phyloP scores from a whole-genome alignment of 2,113 vertebrate species.

The Actenoides hombroni region DNA sequence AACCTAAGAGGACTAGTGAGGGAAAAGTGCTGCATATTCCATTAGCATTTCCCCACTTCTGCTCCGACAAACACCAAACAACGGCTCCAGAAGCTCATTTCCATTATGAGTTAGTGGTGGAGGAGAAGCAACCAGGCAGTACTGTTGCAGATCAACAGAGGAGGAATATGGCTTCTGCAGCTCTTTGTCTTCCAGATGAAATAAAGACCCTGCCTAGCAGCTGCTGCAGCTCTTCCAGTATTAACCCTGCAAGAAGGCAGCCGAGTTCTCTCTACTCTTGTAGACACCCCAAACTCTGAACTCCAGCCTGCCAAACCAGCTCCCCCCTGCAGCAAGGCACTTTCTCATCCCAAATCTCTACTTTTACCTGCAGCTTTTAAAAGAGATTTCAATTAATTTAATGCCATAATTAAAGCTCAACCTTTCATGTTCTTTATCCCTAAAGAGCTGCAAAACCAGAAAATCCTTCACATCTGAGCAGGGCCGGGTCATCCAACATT shows the following conservation, averaged over 20 bases:
- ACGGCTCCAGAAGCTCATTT: not conserved
- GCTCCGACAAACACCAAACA: not conserved
- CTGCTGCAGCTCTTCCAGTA: not conserved
- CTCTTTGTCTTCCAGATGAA: not conserved
- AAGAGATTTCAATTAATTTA: not conserved
- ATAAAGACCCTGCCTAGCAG: not conserved
- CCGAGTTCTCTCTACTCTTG: not conserved
- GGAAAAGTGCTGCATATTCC: not conserved
- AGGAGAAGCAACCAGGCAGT: not conserved
- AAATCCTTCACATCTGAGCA: not conserved
- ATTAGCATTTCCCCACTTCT: not conserved
- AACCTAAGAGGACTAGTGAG: not conserved
- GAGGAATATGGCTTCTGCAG: not conserved
- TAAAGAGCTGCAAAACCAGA: constrained; percentile 26
- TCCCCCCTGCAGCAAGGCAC: not conserved
- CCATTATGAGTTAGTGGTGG: not conserved
- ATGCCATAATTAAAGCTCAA: not conserved
- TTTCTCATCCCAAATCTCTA: not conserved
- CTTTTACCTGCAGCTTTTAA: not conserved
- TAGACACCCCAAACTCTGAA: not conserved
- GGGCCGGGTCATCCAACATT: not conserved
- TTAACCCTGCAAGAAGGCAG: not conserved
- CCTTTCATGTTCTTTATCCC: not conserved
- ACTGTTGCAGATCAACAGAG: not conserved
- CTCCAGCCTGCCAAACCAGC: not conserved